These are phyloP conservation scores for Cataglyphis cursor DNA, from an alignment of 2,888 invertebrate species.

Conservation along the genomic window DNA sequence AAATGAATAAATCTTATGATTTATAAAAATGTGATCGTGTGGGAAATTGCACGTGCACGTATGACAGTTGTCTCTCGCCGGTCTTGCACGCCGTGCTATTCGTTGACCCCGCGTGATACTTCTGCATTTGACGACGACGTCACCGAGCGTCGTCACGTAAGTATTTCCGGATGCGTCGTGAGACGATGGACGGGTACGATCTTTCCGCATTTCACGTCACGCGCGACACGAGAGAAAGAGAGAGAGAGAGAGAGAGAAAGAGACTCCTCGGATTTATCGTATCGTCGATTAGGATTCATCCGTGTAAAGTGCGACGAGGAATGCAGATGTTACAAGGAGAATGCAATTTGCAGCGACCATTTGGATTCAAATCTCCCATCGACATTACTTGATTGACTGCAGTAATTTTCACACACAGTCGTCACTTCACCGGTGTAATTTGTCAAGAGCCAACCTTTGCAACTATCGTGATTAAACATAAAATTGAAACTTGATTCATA, in stretches of 20 bases:
- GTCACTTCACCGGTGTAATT: constrained; percentile 20
- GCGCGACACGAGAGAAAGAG: background rate
- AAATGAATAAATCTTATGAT: background rate
- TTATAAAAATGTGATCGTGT: background rate
- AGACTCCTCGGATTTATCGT: background rate
- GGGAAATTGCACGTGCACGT: constrained; percentile 2
- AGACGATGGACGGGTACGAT: constrained; percentile 2
- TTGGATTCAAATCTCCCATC: constrained; percentile 14
- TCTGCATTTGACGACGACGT: constrained; percentile 29
- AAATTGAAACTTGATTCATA: background rate
- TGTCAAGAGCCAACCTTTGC: constrained; percentile 9
- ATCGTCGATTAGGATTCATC: background rate
- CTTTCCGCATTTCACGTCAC: constrained; percentile 53
- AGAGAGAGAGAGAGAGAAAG: background rate
- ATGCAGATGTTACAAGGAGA: constrained; percentile 19
- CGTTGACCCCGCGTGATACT: constrained; percentile 57
- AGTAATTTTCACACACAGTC: constrained; percentile 27
- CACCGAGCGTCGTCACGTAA: constrained; percentile 8
- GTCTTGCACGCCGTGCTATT: constrained; percentile 17
- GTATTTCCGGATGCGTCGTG: constrained; percentile 60
- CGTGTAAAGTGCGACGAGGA: constrained; percentile 16
- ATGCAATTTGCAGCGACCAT: constrained; percentile 40
- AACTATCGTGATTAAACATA: constrained; percentile 23
- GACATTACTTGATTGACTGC: background rate
- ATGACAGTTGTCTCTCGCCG: background rate